Evolutionary conservation across 2,888 invertebrate species (phyloP), one percentile per base, ranked within the genome.

Genomic region (Aphrophora alni): DNA sequence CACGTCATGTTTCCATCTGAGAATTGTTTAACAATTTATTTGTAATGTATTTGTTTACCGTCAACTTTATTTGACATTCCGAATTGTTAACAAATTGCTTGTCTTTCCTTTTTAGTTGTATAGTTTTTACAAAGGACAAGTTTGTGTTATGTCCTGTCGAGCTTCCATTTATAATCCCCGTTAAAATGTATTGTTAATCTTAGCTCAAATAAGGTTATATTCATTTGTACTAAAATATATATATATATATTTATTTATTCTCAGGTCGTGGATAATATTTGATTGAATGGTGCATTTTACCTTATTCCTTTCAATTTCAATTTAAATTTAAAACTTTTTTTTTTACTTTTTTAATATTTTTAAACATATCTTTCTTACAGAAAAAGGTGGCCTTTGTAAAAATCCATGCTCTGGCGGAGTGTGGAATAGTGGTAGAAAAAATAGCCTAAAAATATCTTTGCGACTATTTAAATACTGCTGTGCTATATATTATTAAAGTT

Each of bases 381-480:
- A 79, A 38, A 79, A 79, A 72, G 68, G 78, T 79, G 78, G 78
- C 78, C 78, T 79, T 78, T 79, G 78, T 68, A 21, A 59, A n/a
- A 59, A 44, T 44, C 44, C 44, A 14, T 44, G 17, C 44, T 59
- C 59, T 14, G 17, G 14, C 44, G 21, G 59, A 59, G 59, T 59
- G 2, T 59, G 59, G 59, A 2, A n/a, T 59, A 59, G 59, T 59
- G 21, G 12, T 59, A 59, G n/a, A 59, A 59, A 21, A 44, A 59
- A 59, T 59, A 21, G 12, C 21, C n/a, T 59, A 59, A 59, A 59
- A 21, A 59, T 21, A 21, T 21, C 5, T 14, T 44, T 59, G 59
- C n/a, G 3, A 12, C 59, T 7, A 21, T 5, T 21, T 33, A 33
- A 33, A 44, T 44, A 33, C 33, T 7, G 2, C 17, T 44, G 44